Base-by-base conservation (phyloP, 2,113 vertebrate genomes). In the Psophia crepitans region DNA sequence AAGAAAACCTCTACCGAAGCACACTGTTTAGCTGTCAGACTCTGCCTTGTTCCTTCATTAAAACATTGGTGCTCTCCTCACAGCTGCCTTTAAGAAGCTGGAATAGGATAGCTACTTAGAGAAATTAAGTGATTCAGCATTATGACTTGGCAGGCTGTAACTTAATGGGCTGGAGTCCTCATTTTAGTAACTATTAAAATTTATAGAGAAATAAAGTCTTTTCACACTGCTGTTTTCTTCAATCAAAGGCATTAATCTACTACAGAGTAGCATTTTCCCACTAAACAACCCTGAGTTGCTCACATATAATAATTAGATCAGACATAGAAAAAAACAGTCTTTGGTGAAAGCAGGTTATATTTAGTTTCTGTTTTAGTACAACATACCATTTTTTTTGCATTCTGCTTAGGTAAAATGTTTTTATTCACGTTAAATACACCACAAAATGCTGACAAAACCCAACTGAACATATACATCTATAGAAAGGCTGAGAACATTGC, bases 141-240 rank as follows among this genome's bases (percentile, higher is more conserved):
- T 86, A 92, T 81, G 83, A 91, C 77, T 94, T 97, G 84, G 84
- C 69, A 98, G 88, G 74, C 69, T 90, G 7, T 84, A 95, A 92
- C 84, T 96, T 97, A 97, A 97, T 85, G 95, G 95, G 73, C 65
- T 43, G 27, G 73, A 96, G 89, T 90, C 58, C 54, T 93, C 93
- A 89, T 94, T 97, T 96, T 90, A 96, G 79, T 88, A 97, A 97
- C 87, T 93, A 96, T 51, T 91, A 94, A 92, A 96, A 97, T 97
- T 97, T 96, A 97, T 63, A 96, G 84, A 83, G 76, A 97, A 97
- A 96, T 90, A 66, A 97, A 95, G 74, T 69, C 60, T 96, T 97
- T 97, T 93, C 77, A 93, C 60, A 61, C 77, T 89, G 89, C 63
- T 96, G n/a, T 96, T 97, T 96, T 89, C 69, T 91, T 94, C 76